Evolutionary conservation across 2,797 vertebrate genomes (phyloP).

Genomic region (Sebastes cheni): DNA sequence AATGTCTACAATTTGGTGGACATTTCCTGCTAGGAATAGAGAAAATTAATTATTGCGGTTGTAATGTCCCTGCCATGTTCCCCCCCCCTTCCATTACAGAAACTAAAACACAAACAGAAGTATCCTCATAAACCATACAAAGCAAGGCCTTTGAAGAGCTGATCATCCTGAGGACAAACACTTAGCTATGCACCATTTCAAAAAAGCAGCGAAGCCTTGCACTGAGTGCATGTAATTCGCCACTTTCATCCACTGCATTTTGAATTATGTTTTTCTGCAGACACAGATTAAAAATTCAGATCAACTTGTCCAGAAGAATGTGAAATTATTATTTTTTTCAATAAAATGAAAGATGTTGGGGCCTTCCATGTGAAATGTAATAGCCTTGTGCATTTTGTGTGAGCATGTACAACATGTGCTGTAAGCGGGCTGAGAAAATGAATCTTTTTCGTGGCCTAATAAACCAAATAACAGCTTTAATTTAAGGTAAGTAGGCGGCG

Average conservation of each 20-base stretch:
- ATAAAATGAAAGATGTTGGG: slow-evolving; percentile 16
- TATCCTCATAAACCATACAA: slow-evolving; percentile 46
- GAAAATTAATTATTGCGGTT: slow-evolving; percentile 38
- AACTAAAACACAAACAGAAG: slow-evolving; percentile 51
- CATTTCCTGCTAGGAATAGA: slow-evolving; percentile 28
- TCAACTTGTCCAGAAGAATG: slow-evolving; percentile 44
- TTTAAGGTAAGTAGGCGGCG: slow-evolving; percentile 70
- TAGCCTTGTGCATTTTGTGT: neutral
- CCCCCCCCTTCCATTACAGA: slow-evolving; percentile 17
- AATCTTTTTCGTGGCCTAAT: slow-evolving; percentile 52
- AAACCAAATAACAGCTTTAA: slow-evolving; percentile 66
- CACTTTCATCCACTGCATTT: slow-evolving; percentile 60
- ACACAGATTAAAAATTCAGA: slow-evolving; percentile 55
- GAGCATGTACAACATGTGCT: neutral
- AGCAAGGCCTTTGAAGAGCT: slow-evolving; percentile 64
- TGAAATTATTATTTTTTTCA: slow-evolving; percentile 22
- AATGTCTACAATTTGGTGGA: slow-evolving; percentile 25
- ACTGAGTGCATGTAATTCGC: slow-evolving; percentile 57
- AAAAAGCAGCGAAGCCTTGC: slow-evolving; percentile 42
- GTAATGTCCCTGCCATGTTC: slow-evolving; percentile 10
- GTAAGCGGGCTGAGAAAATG: slow-evolving; percentile 36
- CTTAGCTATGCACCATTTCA: slow-evolving; percentile 66
- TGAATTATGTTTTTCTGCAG: slow-evolving; percentile 58
- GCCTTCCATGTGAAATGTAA: slow-evolving; percentile 14
- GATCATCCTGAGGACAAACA: slow-evolving; percentile 62